Base-by-base conservation (phyloP, 2,888 invertebrate genomes). In the Cataglyphis livida region DNA sequence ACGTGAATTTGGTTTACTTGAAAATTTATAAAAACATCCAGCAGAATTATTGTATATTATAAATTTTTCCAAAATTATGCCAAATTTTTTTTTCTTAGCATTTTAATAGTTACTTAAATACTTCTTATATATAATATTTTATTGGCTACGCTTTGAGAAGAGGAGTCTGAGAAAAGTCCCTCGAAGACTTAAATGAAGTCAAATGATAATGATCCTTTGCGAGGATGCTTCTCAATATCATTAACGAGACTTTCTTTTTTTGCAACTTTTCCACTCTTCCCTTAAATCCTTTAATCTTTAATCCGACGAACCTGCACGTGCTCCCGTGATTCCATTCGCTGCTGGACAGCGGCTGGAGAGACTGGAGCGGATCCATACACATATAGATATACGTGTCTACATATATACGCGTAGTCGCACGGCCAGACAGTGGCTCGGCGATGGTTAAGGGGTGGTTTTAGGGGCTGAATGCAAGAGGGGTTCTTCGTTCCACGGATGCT, bases 401-500 rank as follows among this genome's bases (percentile, higher is more conserved):
- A 28, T 57, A 25, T 66, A 21, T 57, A 51, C n/a, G 61, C 81
- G 44, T 78, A 76, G 48, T 9, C 73, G 82, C 86, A 75, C 76
- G 74, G 83, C 85, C 88, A 76, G 74, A 59, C 79, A 82, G 82
- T 82, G 75, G 81, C 88, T 86, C 66, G 70, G 59, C 66, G 86
- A 81, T 66, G 87, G 68, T 87, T 87, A 82, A 82, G 85, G 89
- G 87, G 85, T 89, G 87, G 87, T 88, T 85, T 79, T 87, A 89
- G 89, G 89, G 89, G 76, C 38, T 85, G 89, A 87, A 89, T 88
- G 84, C 89, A 82, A 79, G 88, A 89, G 88, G 88, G 89, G 85
- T 73, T 87, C 82, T 81, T 62, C 85, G 90, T 91, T 91, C 84
- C 86, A 79, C 88, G 88, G 85, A 91, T 91, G 90, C 89, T 90